A percentile compares a stretch with the other conserved stretches of the same genome.
phyloP scores from a whole-genome alignment of 64 coral and sea anemone genomes.

The Pocillopora verrucosa region DNA sequence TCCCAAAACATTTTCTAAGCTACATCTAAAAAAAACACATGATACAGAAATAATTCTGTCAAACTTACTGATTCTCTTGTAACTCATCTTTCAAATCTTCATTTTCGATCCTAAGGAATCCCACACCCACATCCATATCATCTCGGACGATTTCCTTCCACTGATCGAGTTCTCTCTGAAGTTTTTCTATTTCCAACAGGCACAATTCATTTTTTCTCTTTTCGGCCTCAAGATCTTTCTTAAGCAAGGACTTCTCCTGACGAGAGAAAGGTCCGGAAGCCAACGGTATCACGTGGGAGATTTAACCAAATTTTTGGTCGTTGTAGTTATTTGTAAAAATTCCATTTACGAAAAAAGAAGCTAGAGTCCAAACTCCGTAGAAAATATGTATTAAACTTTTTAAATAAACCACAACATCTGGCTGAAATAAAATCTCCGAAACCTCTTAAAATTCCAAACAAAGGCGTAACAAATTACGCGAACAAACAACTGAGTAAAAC shows the following conservation, averaged over 20 bases:
- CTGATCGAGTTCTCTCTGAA: background rate
- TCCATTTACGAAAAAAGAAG: too few relatives aligned
- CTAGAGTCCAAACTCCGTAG: too few relatives aligned
- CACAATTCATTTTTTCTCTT: background rate
- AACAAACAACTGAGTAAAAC: too few relatives aligned
- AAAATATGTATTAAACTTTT: too few relatives aligned
- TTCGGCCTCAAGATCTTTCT: background rate
- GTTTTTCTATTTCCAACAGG: background rate
- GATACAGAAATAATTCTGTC: background rate
- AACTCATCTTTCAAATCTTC: conserved; percentile 38
- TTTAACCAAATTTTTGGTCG: too few relatives aligned
- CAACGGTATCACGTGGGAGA: too few relatives aligned
- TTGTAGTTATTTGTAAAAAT: too few relatives aligned
- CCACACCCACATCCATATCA: background rate
- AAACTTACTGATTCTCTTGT: conserved; percentile 17
- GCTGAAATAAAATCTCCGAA: too few relatives aligned
- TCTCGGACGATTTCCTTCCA: background rate
- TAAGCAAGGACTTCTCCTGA: background rate
- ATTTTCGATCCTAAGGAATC: conserved; percentile 25
- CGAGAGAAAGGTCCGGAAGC: background rate
- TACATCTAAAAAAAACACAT: background rate
- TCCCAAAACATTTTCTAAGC: too few relatives aligned
- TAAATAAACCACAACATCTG: too few relatives aligned
- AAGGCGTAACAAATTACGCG: too few relatives aligned
- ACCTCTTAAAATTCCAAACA: too few relatives aligned